These are phyloP conservation scores for Cyprinodon diabolis DNA, from an alignment of 2,797 vertebrate species.

Conservation along the genomic window DNA sequence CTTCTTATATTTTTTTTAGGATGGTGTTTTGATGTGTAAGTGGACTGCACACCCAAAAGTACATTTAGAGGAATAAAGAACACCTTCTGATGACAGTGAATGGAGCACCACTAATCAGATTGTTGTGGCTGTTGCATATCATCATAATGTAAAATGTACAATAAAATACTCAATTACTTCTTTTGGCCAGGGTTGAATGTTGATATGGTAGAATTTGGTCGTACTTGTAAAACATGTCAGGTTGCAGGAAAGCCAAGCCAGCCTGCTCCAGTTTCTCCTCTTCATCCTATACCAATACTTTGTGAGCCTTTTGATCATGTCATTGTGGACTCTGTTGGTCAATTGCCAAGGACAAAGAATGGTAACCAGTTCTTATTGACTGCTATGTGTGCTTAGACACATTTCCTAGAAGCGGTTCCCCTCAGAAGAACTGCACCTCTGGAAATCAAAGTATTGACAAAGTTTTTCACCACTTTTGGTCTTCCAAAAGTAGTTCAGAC, in stretches of 20 bases:
- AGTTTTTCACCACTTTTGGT: background rate
- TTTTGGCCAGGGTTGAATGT: background rate
- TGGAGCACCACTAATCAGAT: background rate
- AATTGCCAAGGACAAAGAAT: background rate
- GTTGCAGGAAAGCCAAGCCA: too few species aligned
- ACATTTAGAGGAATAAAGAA: background rate
- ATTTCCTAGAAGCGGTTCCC: background rate
- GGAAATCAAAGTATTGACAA: background rate
- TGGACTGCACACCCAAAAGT: background rate
- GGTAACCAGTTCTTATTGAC: constrained; percentile 1
- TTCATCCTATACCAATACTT: background rate
- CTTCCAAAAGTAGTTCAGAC: background rate
- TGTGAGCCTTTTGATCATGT: background rate
- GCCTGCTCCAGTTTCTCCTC: background rate
- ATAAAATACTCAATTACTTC: too few species aligned
- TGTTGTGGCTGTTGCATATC: background rate
- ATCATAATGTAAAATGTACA: background rate
- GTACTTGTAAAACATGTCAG: too few species aligned
- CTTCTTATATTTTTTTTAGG: background rate
- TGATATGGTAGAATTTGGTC: too few species aligned
- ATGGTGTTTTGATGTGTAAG: background rate
- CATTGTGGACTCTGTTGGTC: background rate
- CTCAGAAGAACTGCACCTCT: background rate
- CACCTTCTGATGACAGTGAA: background rate
- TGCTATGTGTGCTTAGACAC: background rate